Evolutionary conservation across 2,888 invertebrate species (phyloP), one percentile per base, ranked within the genome.

Genomic region (Spisula solida): DNA sequence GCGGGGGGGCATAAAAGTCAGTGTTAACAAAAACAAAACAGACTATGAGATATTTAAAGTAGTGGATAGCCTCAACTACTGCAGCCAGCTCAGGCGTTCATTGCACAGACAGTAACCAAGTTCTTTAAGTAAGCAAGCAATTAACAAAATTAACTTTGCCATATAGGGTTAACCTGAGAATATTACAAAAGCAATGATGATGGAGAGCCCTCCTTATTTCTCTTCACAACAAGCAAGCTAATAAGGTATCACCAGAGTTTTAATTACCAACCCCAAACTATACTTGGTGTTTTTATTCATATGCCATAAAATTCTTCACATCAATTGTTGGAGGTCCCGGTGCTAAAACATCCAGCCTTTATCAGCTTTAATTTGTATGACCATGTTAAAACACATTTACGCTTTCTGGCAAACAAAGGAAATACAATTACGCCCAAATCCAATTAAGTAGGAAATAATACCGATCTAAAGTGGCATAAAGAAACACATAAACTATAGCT

Each of bases 361-460:
- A 79, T 82, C 75, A 25, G 82, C 75, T 87, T 87, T 82, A 87
- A 82, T 87, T 87, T 79, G 55, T 82, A 60, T 82, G 85, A 80
- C 88, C 85, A 86, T 86, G 85, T 86, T 85, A 66, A 70, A 80
- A 87, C 82, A 82, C 83, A 82, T 82, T 85, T 56, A 81, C 55
- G 80, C 78, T 56, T 60, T 79, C 85, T 79, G 78, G 86, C 85
- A 86, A 82, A 86, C 82, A 88, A 91, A 86, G 85, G 84, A 91
- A 87, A 89, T 83, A 84, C 86, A 91, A 91, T 91, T 91, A 91
- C 89, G 86, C 88, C 84, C 56, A 85, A 89, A 91, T 89, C 89
- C 89, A 91, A 91, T 91, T 91, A 91, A 91, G 89, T 91, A 60
- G 85, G 87, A 87, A 87, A 91, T 91, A 89, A 91, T 78, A 79